These are phyloP conservation scores for Rhopalosiphum nymphaeae DNA, from an alignment of 2,888 invertebrate genomes.

Conservation along the genomic window DNA sequence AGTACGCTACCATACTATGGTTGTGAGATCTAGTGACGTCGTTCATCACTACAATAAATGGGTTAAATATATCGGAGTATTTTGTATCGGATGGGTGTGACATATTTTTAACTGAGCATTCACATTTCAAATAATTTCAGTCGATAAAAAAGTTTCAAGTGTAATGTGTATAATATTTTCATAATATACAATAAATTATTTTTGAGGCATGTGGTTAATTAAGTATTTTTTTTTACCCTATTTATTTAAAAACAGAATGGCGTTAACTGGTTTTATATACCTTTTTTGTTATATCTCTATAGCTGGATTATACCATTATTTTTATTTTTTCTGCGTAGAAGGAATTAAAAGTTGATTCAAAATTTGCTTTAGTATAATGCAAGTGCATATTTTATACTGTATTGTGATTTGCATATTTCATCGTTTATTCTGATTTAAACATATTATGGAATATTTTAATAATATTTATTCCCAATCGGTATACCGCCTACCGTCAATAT, in stretches of 20 bases:
- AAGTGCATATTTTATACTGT: neutral
- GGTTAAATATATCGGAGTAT: neutral
- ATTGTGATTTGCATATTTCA: neutral
- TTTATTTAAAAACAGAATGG: neutral
- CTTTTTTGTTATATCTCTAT: neutral
- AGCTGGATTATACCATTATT: neutral
- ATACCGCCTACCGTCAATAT: neutral
- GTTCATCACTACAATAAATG: neutral
- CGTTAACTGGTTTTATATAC: neutral
- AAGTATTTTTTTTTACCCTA: neutral
- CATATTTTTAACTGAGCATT: neutral
- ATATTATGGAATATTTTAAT: neutral
- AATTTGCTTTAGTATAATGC: neutral
- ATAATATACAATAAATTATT: neutral
- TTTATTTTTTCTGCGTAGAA: neutral
- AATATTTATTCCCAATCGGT: neutral
- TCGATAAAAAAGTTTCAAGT: neutral
- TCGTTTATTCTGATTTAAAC: slow-evolving; percentile 1
- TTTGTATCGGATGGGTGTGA: neutral
- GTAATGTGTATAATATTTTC: neutral
- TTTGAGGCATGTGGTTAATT: neutral
- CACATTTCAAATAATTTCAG: neutral
- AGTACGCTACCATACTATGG: neutral
- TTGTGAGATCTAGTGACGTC: neutral
- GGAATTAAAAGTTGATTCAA: neutral